Percentiles rank a stretch among this genome's conserved stretches.
These are phyloP conservation scores for Hemistola chrysoprasaria DNA, from an alignment of 2,888 invertebrate genomes.

Conservation along the genomic window DNA sequence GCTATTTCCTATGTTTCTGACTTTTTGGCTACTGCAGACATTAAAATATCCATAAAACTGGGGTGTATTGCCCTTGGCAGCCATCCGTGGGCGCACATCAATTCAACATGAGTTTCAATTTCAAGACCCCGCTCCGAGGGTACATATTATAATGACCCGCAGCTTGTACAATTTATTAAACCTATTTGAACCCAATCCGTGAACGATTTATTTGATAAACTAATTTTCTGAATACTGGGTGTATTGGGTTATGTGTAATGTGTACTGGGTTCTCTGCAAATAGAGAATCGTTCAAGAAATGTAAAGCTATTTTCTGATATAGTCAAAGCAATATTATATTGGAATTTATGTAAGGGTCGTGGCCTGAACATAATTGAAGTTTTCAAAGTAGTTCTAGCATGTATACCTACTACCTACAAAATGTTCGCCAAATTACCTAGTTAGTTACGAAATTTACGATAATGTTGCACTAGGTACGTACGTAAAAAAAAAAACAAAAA, in stretches of 20 bases:
- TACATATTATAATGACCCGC: conserved; percentile 56
- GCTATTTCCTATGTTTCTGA: conserved; percentile 4
- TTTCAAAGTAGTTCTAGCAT: no score
- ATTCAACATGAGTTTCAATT: conserved; percentile 50
- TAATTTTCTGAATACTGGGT: not conserved
- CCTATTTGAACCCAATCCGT: conserved; percentile 28
- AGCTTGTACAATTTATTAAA: conserved; percentile 51
- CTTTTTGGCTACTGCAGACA: conserved; percentile 26
- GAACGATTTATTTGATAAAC: conserved; percentile 6
- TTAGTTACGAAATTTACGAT: no score
- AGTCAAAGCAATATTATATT: no score
- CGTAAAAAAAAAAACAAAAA: no score
- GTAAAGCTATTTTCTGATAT: no score
- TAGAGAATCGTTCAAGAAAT: no score
- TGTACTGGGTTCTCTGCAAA: no score
- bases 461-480: not conserved
- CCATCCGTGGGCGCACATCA: conserved; percentile 46
- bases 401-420: no score
- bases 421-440: no score
- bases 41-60: conserved; percentile 41
- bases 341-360: no score
- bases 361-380: no score
- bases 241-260: no score
- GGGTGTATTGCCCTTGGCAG: conserved; percentile 32
- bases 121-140: conserved; percentile 42